Conservation (phyloP, 2,113 vertebrate genomes). For the Neolamprologus longior region DNA sequence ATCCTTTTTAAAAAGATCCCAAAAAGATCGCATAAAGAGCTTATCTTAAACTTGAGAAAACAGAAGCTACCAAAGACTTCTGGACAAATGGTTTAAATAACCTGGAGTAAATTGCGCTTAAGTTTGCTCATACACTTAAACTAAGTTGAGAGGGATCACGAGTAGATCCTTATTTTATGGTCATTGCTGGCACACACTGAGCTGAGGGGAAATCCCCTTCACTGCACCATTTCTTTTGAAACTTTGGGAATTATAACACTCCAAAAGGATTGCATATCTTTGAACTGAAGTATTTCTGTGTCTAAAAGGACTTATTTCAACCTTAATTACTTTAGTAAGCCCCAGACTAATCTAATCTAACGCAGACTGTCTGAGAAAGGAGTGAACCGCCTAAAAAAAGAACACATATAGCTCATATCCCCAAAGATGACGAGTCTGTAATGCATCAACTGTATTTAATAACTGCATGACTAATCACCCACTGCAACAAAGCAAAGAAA, state of each 20-base stretch:
- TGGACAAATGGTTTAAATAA: background rate
- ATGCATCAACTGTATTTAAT: slow-evolving; percentile 7
- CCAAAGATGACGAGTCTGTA: background rate
- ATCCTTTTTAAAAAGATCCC: background rate
- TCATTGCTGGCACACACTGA: background rate
- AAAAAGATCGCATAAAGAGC: background rate
- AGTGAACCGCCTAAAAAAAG: background rate
- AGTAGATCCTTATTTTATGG: background rate
- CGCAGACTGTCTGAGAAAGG: background rate
- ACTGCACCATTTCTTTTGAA: slow-evolving; percentile 10
- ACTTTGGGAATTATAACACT: background rate
- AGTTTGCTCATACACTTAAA: background rate
- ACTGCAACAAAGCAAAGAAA: slow-evolving; percentile 31
- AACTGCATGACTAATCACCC: slow-evolving; percentile 28
- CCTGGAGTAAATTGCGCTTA: background rate
- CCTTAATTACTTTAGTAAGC: slow-evolving; percentile 20
- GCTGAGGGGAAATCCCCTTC: slow-evolving; percentile 1
- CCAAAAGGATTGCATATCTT: slow-evolving; percentile 9
- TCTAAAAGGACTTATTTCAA: background rate
- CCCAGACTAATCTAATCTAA: slow-evolving; percentile 3
- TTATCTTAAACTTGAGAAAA: background rate
- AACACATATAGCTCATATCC: background rate
- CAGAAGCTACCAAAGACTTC: background rate
- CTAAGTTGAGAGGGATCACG: background rate
- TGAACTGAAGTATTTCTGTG: slow-evolving; percentile 3